phyloP scores from a whole-genome alignment of 2,888 invertebrate genomes.

The Volucella inflata region DNA sequence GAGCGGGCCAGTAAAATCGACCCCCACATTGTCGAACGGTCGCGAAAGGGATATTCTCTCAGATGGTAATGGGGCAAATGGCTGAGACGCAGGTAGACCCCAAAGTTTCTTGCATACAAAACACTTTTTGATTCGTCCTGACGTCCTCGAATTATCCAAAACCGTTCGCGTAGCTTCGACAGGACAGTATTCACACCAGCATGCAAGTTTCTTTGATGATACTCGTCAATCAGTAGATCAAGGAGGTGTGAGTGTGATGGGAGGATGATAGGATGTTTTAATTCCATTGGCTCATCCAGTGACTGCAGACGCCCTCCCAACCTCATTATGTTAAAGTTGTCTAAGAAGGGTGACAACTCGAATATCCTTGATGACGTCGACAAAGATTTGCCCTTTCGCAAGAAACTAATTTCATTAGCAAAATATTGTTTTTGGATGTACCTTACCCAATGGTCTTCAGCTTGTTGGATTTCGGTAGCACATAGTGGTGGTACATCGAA shows the following conservation, averaged over 20 bases:
- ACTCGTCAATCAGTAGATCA: conserved; percentile 2
- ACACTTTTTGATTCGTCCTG: background rate
- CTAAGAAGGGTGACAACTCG: conserved; percentile 20
- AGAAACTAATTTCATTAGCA: conserved; percentile 26
- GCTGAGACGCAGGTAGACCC: background rate
- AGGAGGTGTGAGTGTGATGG: background rate
- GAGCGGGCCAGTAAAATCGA: conserved; percentile 5
- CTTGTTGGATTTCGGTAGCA: background rate
- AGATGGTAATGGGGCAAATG: background rate
- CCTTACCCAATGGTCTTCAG: conserved; percentile 27
- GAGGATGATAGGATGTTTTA: conserved; percentile 15
- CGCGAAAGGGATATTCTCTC: background rate
- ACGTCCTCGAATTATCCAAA: background rate
- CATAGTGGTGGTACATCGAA: conserved; percentile 6
- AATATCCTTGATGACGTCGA: background rate
- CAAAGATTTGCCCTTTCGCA: conserved; percentile 2
- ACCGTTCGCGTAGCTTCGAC: background rate
- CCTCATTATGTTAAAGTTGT: too few species aligned
- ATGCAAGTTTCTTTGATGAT: background rate
- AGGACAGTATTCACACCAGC: conserved; percentile 18
- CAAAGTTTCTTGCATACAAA: background rate
- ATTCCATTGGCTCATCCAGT: too few species aligned
- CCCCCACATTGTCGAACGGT: conserved; percentile 5
- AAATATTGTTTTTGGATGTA: conserved; percentile 13
- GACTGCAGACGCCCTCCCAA: too few species aligned